Evolutionary conservation across 2,888 invertebrate species (phyloP).

Genomic region (Belgica antarctica): DNA sequence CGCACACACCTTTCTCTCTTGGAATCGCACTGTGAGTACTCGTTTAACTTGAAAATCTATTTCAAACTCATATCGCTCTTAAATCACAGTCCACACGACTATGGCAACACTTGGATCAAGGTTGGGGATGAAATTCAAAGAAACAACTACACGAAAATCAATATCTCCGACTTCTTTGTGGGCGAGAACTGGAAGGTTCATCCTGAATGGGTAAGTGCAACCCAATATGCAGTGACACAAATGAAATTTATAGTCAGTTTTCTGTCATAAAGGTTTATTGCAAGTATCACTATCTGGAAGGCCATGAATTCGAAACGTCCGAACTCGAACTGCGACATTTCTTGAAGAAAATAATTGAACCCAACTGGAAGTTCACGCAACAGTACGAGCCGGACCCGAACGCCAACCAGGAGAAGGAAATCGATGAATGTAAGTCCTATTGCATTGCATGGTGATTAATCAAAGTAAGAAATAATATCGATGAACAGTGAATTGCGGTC

Average conservation of each 20-base stretch:
- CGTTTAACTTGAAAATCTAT: neutral
- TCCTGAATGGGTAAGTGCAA: constrained; percentile 72
- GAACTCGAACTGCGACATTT: constrained; percentile 76
- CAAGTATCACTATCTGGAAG: constrained; percentile 78
- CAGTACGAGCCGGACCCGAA: constrained; percentile 58
- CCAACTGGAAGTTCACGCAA: constrained; percentile 63
- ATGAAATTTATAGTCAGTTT: neutral
- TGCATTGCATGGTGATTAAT: neutral
- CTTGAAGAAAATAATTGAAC: constrained; percentile 63
- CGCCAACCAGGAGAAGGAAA: constrained; percentile 45
- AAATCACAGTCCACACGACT: constrained; percentile 56
- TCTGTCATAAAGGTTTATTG: constrained; percentile 66
- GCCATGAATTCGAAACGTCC: constrained; percentile 69
- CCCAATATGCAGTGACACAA: constrained; percentile 53
- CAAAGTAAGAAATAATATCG: too few species aligned
- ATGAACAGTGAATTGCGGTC: constrained; percentile 64
- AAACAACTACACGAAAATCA: constrained; percentile 65
- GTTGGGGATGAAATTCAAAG: constrained; percentile 75
- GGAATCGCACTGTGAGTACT: constrained; percentile 54
- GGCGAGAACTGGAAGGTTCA: constrained; percentile 76
- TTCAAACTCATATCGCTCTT: constrained; percentile 67
- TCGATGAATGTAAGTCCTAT: constrained; percentile 45
- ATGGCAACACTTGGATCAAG: constrained; percentile 62
- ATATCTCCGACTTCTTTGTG: constrained; percentile 70
- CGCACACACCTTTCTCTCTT: constrained; percentile 83